phyloP scores from a whole-genome alignment of 2,113 vertebrate species.

The Axis porcinus region DNA sequence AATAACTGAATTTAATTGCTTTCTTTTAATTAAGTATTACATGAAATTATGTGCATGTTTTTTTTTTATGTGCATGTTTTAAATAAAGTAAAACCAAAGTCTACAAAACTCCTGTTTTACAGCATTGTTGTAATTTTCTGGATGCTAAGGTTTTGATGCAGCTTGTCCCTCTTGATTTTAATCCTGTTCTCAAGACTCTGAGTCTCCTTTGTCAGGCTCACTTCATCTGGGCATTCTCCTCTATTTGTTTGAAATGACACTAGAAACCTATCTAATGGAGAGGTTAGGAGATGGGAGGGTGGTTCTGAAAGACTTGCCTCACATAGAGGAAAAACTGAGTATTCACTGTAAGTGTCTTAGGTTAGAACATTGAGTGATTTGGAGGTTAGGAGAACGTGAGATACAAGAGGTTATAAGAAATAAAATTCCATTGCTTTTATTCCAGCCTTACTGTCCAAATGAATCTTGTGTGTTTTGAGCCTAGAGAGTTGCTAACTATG shows the following conservation, averaged over 20 bases:
- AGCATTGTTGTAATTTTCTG: background rate
- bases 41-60: background rate
- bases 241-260: background rate
- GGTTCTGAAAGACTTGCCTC: background rate
- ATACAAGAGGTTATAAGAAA: background rate
- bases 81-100: background rate
- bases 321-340: background rate
- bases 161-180: background rate
- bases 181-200: background rate
- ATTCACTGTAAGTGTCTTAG: background rate
- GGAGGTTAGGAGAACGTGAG: background rate
- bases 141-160: background rate
- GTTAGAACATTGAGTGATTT: background rate
- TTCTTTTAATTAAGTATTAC: background rate
- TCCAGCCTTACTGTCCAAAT: background rate
- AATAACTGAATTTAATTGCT: background rate
- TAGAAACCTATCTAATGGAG: background rate
- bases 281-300: rapidly evolving
- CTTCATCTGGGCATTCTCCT: background rate
- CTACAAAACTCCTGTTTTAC: background rate
- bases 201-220: background rate
- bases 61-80: background rate
- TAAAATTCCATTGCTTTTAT: background rate
- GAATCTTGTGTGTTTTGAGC: background rate
- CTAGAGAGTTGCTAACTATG: background rate